A percentile compares a stretch with the other conserved stretches of the same genome.
These are phyloP conservation scores for Petrolisthes cinctipes DNA, from an alignment of 2,888 invertebrate species.

Conservation along the genomic window DNA sequence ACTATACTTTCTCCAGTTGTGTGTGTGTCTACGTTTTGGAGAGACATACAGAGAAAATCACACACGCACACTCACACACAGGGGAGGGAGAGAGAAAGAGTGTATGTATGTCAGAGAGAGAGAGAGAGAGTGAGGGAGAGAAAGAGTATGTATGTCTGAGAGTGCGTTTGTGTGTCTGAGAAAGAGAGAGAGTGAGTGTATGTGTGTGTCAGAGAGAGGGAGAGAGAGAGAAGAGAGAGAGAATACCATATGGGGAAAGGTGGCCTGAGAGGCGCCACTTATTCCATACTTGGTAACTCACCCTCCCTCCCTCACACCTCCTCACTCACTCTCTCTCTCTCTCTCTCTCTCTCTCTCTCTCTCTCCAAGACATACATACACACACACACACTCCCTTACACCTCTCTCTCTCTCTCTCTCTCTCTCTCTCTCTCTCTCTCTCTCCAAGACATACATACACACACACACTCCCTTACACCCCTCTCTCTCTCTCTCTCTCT, in stretches of 20 bases:
- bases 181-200: background rate
- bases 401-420: too few relatives aligned
- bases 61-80: background rate
- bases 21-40: background rate
- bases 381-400: too few relatives aligned
- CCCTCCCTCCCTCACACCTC: too few relatives aligned
- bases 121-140: conserved; percentile 25
- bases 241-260: too few relatives aligned
- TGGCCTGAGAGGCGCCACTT: too few relatives aligned
- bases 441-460: too few relatives aligned
- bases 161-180: background rate
- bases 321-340: too few relatives aligned
- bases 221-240: background rate
- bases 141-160: background rate
- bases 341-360: too few relatives aligned
- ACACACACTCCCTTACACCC: background rate
- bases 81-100: background rate
- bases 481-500: conserved; percentile 8
- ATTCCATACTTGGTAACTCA: too few relatives aligned
- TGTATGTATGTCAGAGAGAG: background rate
- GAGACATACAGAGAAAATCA: background rate
- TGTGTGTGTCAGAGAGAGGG: background rate
- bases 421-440: too few relatives aligned
- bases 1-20: background rate
- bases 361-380: too few relatives aligned